These are phyloP conservation scores for Sebastes glaucus DNA, from an alignment of 2,797 vertebrate species.

Conservation along the genomic window DNA sequence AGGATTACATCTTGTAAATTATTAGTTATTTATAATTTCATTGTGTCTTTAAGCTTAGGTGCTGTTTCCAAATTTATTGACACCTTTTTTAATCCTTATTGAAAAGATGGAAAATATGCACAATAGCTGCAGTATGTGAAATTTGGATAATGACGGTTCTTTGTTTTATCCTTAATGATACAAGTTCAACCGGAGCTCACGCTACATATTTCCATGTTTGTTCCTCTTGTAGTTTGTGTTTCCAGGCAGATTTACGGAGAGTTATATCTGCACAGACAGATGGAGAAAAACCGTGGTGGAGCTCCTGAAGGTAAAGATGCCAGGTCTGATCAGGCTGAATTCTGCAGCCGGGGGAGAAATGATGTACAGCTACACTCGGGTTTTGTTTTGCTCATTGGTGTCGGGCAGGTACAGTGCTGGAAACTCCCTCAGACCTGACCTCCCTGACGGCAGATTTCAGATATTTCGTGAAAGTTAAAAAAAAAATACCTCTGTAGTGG, in stretches of 20 bases:
- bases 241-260: slow-evolving; percentile 53
- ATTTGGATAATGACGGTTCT: neutral
- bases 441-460: slow-evolving; percentile 29
- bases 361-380: slow-evolving; percentile 63
- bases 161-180: neutral
- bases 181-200: slow-evolving; percentile 3
- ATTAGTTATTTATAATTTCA: neutral
- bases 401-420: slow-evolving; percentile 54
- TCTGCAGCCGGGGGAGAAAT: slow-evolving; percentile 45
- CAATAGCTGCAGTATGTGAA: neutral
- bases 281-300: slow-evolving; percentile 56
- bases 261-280: slow-evolving; percentile 76
- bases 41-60: neutral
- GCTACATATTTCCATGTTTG: slow-evolving; percentile 40
- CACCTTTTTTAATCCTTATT: neutral
- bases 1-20: neutral
- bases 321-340: slow-evolving; percentile 79
- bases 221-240: slow-evolving; percentile 48
- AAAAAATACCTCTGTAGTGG: neutral
- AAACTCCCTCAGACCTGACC: slow-evolving; percentile 26
- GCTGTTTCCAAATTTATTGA: neutral
- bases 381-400: slow-evolving; percentile 50
- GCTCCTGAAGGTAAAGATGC: slow-evolving; percentile 73
- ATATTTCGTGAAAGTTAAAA: slow-evolving; percentile 11
- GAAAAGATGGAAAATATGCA: neutral